Conservation (phyloP, 2,797 vertebrate species). For the Psittacula derbiana region DNA sequence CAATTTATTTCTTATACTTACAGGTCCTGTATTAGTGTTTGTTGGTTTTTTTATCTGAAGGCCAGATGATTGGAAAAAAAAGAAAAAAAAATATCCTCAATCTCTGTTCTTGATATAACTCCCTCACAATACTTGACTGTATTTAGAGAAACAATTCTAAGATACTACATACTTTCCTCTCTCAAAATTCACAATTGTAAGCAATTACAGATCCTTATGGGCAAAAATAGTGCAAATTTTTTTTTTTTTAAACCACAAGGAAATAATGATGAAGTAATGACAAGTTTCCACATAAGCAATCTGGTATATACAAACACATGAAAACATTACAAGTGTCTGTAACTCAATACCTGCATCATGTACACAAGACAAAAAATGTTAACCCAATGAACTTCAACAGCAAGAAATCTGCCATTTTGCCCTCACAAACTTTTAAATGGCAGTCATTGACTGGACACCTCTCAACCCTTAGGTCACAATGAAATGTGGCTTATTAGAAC, state of each 20-base stretch:
- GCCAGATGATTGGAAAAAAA: background rate
- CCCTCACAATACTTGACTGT: background rate
- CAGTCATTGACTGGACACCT: background rate
- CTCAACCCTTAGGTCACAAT: background rate
- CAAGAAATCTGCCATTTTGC: background rate
- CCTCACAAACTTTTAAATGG: background rate
- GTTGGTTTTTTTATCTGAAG: background rate
- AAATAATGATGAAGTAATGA: background rate
- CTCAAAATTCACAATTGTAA: background rate
- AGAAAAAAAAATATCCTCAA: background rate
- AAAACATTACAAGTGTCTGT: background rate
- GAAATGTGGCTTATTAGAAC: background rate
- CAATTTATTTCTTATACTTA: background rate
- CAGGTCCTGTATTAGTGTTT: background rate
- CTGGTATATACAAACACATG: background rate
- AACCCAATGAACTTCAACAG: fast-evolving
- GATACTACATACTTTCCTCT: background rate
- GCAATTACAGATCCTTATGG: background rate
- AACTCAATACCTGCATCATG: background rate
- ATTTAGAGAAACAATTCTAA: background rate
- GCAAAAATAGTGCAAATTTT: fast-evolving
- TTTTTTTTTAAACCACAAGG: fast-evolving
- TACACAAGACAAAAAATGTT: background rate
- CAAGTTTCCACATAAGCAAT: background rate
- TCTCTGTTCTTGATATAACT: background rate